phyloP scores from a whole-genome alignment of 2,797 vertebrate species.

The Lutjanus argentimaculatus region DNA sequence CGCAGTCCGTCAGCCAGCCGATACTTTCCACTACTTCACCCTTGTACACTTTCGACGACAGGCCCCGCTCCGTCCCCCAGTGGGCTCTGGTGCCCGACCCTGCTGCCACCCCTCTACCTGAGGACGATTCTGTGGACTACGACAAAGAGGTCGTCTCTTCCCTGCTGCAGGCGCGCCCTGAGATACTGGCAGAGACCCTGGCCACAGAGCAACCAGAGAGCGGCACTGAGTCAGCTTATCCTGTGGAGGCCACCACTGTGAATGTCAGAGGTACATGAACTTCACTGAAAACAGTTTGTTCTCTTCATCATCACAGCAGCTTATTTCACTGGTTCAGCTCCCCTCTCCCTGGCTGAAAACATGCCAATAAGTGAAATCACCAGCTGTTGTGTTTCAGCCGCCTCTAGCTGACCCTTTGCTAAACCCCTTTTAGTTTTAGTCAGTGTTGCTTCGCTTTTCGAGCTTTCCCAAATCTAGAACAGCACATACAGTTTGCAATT shows the following conservation, averaged over 20 bases:
- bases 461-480: background rate
- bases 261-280: conserved; percentile 72
- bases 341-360: background rate
- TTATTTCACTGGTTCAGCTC: background rate
- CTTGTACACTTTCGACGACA: conserved; percentile 47
- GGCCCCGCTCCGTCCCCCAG: conserved; percentile 38
- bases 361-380: background rate
- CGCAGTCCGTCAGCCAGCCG: background rate
- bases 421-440: too few relatives aligned
- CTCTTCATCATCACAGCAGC: background rate
- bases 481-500: too few relatives aligned
- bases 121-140: conserved; percentile 44
- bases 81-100: conserved; percentile 62
- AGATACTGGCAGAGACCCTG: background rate
- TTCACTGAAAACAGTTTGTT: background rate
- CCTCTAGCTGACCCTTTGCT: background rate
- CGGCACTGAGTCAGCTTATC: conserved; percentile 5
- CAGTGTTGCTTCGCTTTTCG: background rate
- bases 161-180: conserved; percentile 50
- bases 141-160: background rate
- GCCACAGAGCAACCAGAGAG: conserved; percentile 56
- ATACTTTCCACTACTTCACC: conserved; percentile 8
- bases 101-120: conserved; percentile 32
- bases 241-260: conserved; percentile 59
- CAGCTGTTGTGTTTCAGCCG: background rate